These are phyloP conservation scores for Cariama cristata DNA, from an alignment of 2,113 vertebrate species.

Conservation along the genomic window DNA sequence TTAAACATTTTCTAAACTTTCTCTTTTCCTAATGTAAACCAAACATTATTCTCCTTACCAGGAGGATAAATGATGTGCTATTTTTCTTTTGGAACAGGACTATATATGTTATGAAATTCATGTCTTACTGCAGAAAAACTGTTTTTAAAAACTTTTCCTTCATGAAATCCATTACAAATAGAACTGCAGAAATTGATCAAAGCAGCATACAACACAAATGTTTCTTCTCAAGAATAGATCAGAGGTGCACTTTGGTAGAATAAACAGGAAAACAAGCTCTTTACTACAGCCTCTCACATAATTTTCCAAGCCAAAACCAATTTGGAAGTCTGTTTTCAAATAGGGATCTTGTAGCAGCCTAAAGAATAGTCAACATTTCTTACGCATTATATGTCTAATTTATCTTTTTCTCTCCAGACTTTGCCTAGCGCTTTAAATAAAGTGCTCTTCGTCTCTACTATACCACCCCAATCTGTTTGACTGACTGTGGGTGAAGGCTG, in stretches of 20 bases:
- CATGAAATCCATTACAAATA: not conserved
- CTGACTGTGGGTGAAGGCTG: not conserved
- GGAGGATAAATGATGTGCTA: not conserved
- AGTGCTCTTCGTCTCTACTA: not conserved
- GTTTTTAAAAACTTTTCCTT: not conserved
- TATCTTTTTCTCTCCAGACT: not conserved
- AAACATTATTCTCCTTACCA: not conserved
- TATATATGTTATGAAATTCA: not conserved
- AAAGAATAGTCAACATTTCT: not conserved
- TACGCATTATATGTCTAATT: not conserved
- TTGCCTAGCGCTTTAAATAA: not conserved
- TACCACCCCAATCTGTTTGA: not conserved
- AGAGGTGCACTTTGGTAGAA: not conserved
- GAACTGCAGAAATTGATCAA: not conserved
- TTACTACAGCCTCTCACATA: not conserved
- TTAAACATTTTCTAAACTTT: not conserved
- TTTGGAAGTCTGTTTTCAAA: not conserved
- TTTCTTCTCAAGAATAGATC: not conserved
- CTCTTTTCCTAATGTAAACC: not conserved
- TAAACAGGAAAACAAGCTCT: not conserved
- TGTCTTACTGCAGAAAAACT: not conserved
- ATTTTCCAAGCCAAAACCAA: not conserved
- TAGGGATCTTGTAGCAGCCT: not conserved
- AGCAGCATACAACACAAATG: fast-evolving
- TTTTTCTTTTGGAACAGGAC: not conserved